Base-by-base conservation (phyloP, 2,113 vertebrate genomes). In the Tapirus terrestris region DNA sequence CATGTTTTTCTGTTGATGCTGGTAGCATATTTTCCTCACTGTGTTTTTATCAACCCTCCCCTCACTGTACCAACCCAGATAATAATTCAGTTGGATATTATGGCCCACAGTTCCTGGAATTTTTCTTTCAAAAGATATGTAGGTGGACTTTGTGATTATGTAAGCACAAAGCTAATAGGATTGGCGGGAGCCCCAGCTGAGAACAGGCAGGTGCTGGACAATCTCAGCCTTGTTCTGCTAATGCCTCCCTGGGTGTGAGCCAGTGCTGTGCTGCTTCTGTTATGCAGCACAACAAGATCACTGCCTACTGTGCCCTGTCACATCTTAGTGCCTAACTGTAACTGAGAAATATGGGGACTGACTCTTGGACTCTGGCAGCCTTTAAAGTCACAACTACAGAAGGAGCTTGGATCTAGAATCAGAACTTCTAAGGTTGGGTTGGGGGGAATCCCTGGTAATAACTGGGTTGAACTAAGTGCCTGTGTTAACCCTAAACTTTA, bases 281-380 rank as follows among this genome's bases (percentile, higher is more conserved):
- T 94, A 0, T 18, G 76, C 60, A 67, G 63, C 92, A 72, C 82
- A 45, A 65, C 23, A 27, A 39, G 63, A 61, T 87, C 97, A 36
- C 72, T 58, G 63, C 94, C 79, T 43, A 20, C 93, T 85, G 70
- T 96, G 96, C 94, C 96, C 95, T 97, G 94, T 61, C 97, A 91
- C 36, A 58, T 92, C 92, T 83, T 65, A 81, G 80, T 88, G 97
- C 95, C 76, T 93, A 94, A 72, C 92, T 92, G 94, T 97, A 96
- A 97, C 95, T 76, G 92, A 97, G 97, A 98, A 98, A 95, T 95
- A 91, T 67, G 60, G 95, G 96, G 43, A 91, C 88, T 79, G 58
- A 75, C 68, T 80, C 77, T 95, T 31, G 33, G 93, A 79, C 70
- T 96, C 90, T 68, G 85, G 97, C 97, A 97, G 96, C 61, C 89